Conservation (phyloP, 1,140 invertebrate genomes). For the Drosophila burlai region DNA sequence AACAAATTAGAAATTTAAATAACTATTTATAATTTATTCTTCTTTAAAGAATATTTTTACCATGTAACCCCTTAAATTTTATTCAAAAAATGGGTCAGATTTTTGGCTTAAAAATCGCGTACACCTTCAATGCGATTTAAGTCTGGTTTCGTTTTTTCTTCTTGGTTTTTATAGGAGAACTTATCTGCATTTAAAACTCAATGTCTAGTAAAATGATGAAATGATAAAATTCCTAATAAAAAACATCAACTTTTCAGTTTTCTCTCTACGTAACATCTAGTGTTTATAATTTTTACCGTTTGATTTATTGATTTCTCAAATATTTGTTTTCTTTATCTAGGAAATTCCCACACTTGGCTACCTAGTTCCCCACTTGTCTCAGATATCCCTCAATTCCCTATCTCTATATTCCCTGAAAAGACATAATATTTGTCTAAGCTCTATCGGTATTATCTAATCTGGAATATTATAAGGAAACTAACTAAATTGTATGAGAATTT, state of each 20-base stretch:
- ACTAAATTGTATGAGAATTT: background rate
- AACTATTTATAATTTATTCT: background rate
- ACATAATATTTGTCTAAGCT: background rate
- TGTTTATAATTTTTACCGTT: background rate
- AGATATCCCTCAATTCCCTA: background rate
- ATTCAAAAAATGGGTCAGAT: too few species aligned
- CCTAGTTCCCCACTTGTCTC: background rate
- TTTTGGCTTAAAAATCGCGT: too few species aligned
- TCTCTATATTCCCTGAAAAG: background rate
- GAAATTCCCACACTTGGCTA: background rate
- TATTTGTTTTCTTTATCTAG: background rate
- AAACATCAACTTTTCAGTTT: too few species aligned
- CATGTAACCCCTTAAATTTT: too few species aligned
- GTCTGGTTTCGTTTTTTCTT: too few species aligned
- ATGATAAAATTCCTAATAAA: too few species aligned
- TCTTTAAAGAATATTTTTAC: background rate
- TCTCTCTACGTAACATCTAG: too few species aligned
- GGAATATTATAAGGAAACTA: background rate
- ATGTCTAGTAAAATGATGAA: too few species aligned
- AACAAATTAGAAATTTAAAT: background rate
- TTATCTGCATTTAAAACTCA: too few species aligned
- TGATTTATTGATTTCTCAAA: too few species aligned
- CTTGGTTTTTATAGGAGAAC: too few species aligned
- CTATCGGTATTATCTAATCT: constrained; percentile 20
- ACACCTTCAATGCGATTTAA: too few species aligned